These are phyloP conservation scores for Pemphigus obesinymphae DNA, from an alignment of 1,140 invertebrate species.

Conservation along the genomic window DNA sequence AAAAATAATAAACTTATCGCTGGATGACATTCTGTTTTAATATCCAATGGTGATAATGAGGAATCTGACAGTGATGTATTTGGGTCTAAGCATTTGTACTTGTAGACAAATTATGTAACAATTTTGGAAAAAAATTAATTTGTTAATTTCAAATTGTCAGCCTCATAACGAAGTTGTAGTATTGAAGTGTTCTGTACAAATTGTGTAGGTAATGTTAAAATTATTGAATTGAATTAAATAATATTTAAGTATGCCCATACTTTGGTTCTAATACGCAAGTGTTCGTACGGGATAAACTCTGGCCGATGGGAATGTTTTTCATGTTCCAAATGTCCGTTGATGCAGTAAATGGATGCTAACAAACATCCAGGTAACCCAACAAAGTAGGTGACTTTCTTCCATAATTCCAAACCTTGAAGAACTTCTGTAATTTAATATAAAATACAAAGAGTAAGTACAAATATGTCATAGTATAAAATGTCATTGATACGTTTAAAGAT, in stretches of 20 bases:
- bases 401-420: neutral
- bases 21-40: too few relatives aligned
- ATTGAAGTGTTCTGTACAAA: too few relatives aligned
- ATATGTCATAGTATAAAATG: neutral
- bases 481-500: neutral
- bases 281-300: conserved; percentile 58
- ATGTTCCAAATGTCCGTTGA: conserved; percentile 23
- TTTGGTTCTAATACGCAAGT: conserved; percentile 52
- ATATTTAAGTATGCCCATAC: neutral
- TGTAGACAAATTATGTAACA: too few relatives aligned
- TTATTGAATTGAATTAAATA: too few relatives aligned
- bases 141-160: too few relatives aligned
- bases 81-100: too few relatives aligned
- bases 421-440: conserved; percentile 4
- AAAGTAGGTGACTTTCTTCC: neutral
- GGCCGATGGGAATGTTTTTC: conserved; percentile 46
- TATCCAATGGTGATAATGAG: too few relatives aligned
- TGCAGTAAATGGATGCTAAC: conserved; percentile 12
- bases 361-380: neutral
- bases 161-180: too few relatives aligned
- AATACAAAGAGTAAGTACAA: neutral
- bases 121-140: too few relatives aligned
- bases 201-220: too few relatives aligned
- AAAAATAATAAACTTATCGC: too few relatives aligned
- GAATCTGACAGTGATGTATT: too few relatives aligned